A percentile compares a stretch with the other conserved stretches of the same genome.
phyloP scores from a whole-genome alignment of 2,888 invertebrate species.

The Troides aeacus region DNA sequence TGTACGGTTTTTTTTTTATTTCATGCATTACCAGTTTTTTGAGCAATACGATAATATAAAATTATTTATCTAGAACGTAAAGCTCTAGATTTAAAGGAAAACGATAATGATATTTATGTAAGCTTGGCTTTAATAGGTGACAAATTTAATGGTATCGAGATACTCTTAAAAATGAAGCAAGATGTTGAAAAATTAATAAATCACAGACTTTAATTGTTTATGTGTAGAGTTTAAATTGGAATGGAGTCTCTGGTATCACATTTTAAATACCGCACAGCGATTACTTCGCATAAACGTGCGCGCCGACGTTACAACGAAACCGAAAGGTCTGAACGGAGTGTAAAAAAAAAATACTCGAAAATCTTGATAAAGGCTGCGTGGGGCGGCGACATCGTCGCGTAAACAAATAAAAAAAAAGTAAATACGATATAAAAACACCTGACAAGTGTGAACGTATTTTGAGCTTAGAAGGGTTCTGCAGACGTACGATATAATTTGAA shows the following conservation, averaged over 20 bases:
- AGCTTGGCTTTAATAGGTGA: slow-evolving; percentile 14
- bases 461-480: slow-evolving; percentile 14
- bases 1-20: no score
- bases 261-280: slow-evolving; percentile 48
- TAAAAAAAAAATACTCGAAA: slow-evolving; percentile 37
- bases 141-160: slow-evolving; percentile 32
- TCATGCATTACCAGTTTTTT: no score
- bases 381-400: slow-evolving; percentile 55
- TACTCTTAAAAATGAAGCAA: no score
- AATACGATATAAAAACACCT: slow-evolving; percentile 34
- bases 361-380: slow-evolving; percentile 58
- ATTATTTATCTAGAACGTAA: no score
- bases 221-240: slow-evolving; percentile 25
- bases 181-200: no score
- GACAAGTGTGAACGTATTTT: slow-evolving; percentile 7
- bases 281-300: slow-evolving; percentile 52
- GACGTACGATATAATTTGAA: not conserved
- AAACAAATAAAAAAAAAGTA: slow-evolving; percentile 41
- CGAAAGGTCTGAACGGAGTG: slow-evolving; percentile 22
- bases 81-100: no score
- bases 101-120: no score
- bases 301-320: slow-evolving; percentile 42
- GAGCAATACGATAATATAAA: no score
- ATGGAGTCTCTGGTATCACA: slow-evolving; percentile 35
- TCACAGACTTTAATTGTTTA: no score